Conservation (phyloP, 1,140 invertebrate genomes). For the Littorina saxatilis region DNA sequence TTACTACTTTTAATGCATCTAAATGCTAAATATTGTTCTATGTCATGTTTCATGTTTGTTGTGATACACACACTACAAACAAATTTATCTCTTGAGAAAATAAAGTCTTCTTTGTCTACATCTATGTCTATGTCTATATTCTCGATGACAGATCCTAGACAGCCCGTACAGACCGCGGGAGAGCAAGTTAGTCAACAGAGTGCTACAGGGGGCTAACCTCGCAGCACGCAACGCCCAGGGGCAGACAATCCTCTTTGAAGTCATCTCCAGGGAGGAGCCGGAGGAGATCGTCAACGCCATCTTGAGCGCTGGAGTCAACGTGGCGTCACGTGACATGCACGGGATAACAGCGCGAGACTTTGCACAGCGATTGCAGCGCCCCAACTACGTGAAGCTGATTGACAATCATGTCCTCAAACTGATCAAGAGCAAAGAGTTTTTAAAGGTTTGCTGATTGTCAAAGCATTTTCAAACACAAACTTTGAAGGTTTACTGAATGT, state of each 20-base stretch:
- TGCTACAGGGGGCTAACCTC: conserved; percentile 39
- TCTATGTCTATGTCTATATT: no score
- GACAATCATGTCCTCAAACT: conserved; percentile 43
- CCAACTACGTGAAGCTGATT: conserved; percentile 34
- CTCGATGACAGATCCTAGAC: conserved; percentile 42
- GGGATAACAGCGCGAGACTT: conserved; percentile 48
- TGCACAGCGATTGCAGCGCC: conserved; percentile 24
- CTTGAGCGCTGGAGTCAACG: conserved; percentile 36
- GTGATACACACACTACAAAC: no score
- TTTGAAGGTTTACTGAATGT: no score
- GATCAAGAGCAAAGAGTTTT: conserved; percentile 46
- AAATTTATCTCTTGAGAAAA: no score
- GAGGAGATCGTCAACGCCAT: conserved; percentile 28
- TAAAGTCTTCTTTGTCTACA: no score
- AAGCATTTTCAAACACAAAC: no score
- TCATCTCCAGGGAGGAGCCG: conserved; percentile 41
- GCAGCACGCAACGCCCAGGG: conserved; percentile 32
- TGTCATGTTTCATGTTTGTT: no score
- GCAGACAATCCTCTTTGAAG: conserved; percentile 45
- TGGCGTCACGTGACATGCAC: conserved; percentile 43
- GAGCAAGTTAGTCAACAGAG: conserved; percentile 29
- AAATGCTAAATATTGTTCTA: no score
- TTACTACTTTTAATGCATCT: no score
- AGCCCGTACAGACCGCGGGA: conserved; percentile 39
- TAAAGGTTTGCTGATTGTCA: not conserved